Evolutionary conservation across 2,888 invertebrate species (phyloP), one percentile per base, ranked within the genome.

Genomic region (Eupelmus urozonus): DNA sequence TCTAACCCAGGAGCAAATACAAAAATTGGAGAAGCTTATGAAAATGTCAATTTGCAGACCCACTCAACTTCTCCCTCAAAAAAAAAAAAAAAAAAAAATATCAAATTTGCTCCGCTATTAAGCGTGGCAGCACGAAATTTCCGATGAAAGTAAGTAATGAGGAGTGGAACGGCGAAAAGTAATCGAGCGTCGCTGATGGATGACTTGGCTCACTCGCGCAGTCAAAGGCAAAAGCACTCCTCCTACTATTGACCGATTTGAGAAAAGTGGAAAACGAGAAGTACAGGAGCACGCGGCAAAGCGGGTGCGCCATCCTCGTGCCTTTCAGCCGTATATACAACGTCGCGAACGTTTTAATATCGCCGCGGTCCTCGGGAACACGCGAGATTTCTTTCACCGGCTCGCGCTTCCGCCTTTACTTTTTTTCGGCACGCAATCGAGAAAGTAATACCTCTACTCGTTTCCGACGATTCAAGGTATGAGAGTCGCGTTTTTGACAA

Each of bases 331-430:
- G 49, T 51, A 42, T 16, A 16, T 13, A 16, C 2, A 29, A 66
- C 59, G 75, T 79, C 78, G 80, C 75, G 82, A 82, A 82, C 83
- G 81, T 85, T 86, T 85, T 85, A 85, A 86, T 85, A 84, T 83
- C 84, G 42, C 18, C 42, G 40, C 1, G 2, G n/a, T 34, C n/a
- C 20, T 5, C 0, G 11, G 9, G 45, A 63, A 63, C 63, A 63
- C 27, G 81, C 74, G 34, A 67, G 66, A 76, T 40, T 74, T 71
- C 49, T 71, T 71, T 51, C 29, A 13, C 45, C 42, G 7, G n/a
- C n/a, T 27, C 18, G 25, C 49, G 25, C 49, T n/a, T 25, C 5
- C 18, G 13, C 27, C 42, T 59, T 49, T 49, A 20, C 51, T 2
- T 34, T 40, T 27, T 55, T 18, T 60, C 23, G 18, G 4, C 25